phyloP scores from a whole-genome alignment of 2,888 invertebrate genomes.

The Malacosoma neustria region DNA sequence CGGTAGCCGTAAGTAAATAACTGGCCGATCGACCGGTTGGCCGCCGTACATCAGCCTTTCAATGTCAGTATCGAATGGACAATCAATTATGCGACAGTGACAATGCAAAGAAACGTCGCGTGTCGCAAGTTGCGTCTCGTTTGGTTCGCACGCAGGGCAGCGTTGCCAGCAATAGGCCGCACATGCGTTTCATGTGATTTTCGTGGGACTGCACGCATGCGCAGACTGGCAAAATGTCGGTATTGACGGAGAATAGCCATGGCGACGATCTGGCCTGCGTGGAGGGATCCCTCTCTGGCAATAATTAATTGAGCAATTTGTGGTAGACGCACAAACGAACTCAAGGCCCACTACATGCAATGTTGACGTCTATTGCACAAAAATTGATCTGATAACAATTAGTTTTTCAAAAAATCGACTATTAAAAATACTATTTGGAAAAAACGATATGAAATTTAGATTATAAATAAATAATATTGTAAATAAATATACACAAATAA shows the following conservation, averaged over 20 bases:
- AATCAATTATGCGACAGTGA: conserved; percentile 67
- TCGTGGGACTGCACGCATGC: conserved; percentile 39
- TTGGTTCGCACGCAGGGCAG: conserved; percentile 15
- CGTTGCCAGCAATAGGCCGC: conserved; percentile 17
- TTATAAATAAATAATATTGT: too few species aligned
- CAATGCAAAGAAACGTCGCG: conserved; percentile 50
- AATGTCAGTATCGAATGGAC: conserved; percentile 70
- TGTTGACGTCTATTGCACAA: conserved; percentile 1
- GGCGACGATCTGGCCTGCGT: conserved; percentile 35
- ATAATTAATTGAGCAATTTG: conserved; percentile 33
- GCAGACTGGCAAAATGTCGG: conserved; percentile 24
- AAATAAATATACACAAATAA: too few species aligned
- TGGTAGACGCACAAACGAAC: conserved; percentile 21
- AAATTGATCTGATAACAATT: too few species aligned
- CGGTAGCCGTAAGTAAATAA: conserved; percentile 55
- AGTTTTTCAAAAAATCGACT: too few species aligned
- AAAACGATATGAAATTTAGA: too few species aligned
- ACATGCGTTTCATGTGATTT: conserved; percentile 40
- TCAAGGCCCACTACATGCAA: conserved; percentile 21
- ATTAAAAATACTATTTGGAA: too few species aligned
- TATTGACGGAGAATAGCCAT: conserved; percentile 38
- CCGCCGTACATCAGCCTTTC: conserved; percentile 48
- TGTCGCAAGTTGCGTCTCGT: conserved; percentile 42
- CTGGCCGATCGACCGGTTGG: conserved; percentile 53
- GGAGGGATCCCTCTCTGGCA: conserved; percentile 20